These are phyloP conservation scores for Rhagologus leucostigma DNA, from an alignment of 2,113 vertebrate species.

Conservation along the genomic window DNA sequence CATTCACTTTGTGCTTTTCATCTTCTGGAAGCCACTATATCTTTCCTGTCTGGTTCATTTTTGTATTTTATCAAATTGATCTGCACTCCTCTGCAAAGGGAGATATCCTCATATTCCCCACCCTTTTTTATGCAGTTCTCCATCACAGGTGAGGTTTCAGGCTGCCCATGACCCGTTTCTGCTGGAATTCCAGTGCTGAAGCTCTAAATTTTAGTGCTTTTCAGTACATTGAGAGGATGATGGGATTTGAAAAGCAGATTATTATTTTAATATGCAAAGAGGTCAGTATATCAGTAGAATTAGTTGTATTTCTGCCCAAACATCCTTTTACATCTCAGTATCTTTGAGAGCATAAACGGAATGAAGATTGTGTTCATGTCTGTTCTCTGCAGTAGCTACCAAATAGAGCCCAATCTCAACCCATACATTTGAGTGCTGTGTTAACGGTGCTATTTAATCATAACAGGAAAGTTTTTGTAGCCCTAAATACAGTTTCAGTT, in stretches of 20 bases:
- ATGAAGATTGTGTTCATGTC: neutral
- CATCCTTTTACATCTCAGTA: neutral
- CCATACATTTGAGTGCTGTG: neutral
- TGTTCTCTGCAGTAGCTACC: neutral
- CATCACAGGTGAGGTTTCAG: neutral
- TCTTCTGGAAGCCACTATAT: neutral
- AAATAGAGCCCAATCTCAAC: neutral
- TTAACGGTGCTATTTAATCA: neutral
- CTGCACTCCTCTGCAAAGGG: neutral
- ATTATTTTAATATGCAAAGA: neutral
- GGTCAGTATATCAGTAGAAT: neutral
- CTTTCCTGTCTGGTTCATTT: neutral
- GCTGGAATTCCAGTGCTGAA: neutral
- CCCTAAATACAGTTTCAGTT: neutral
- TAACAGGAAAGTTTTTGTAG: neutral
- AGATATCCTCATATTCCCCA: neutral
- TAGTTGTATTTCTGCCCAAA: neutral
- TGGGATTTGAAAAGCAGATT: neutral
- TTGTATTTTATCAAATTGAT: neutral
- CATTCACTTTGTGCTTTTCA: neutral
- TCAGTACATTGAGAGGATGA: neutral
- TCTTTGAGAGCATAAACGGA: neutral
- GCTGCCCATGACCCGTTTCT: accelerated
- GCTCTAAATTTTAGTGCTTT: neutral
- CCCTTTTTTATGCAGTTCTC: neutral